A percentile compares a stretch with the other conserved stretches of the same genome.
Evolutionary conservation across 1,140 invertebrate species (phyloP).

Genomic region (Drosophila kanapiae): DNA sequence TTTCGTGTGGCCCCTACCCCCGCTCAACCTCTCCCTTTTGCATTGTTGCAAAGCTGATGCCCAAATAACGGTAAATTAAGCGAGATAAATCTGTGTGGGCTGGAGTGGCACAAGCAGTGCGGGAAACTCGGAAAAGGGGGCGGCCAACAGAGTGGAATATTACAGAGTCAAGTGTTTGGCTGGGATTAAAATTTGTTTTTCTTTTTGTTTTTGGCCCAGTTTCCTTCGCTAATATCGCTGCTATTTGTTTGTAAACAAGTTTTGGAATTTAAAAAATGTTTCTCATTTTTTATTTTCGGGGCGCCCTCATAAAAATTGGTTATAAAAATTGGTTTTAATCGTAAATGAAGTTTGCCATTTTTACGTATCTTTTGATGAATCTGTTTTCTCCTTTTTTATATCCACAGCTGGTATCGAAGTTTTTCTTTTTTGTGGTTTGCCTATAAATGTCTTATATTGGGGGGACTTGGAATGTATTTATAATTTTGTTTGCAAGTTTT

Average conservation of each 20-base stretch:
- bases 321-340: constrained; percentile 74
- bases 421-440: constrained; percentile 60
- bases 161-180: constrained; percentile 63
- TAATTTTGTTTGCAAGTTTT: constrained; percentile 28
- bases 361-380: constrained; percentile 75
- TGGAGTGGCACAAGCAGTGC: constrained; percentile 8
- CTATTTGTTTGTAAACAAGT: constrained; percentile 82
- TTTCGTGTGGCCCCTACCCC: constrained; percentile 52
- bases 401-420: constrained; percentile 43
- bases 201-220: constrained; percentile 24
- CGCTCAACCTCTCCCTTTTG: constrained; percentile 14
- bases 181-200: constrained; percentile 72
- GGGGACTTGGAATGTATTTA: constrained; percentile 20
- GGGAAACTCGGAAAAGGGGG: constrained; percentile 1
- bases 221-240: constrained; percentile 40
- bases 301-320: constrained; percentile 69
- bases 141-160: constrained; percentile 13
- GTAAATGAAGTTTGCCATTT: constrained; percentile 62
- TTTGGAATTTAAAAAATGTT: constrained; percentile 66
- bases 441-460: constrained; percentile 29
- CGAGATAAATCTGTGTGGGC: constrained; percentile 78
- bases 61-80: constrained; percentile 82
- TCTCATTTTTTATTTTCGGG: constrained; percentile 66
- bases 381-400: constrained; percentile 49
- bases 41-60: constrained; percentile 79